Conservation (phyloP, 2,113 vertebrate genomes). For the Pelmatolapia mariae region DNA sequence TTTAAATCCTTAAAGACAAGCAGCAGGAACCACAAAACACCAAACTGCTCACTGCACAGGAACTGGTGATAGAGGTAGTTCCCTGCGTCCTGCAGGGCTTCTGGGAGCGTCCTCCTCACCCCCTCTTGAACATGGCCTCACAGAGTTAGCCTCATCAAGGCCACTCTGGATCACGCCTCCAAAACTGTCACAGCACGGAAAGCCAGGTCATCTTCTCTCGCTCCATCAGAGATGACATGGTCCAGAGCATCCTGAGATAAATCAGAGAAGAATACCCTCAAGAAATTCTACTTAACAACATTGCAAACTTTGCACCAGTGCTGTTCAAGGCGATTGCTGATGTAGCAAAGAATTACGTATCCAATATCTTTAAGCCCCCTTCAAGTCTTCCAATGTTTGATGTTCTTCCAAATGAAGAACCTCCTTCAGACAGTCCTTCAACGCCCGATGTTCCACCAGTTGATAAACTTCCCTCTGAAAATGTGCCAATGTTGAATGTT, state of each 20-base stretch:
- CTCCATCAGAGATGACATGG: not conserved
- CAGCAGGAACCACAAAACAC: not conserved
- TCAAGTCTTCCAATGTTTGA: not conserved
- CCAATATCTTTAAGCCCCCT: not conserved
- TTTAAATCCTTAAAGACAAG: not conserved
- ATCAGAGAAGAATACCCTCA: not conserved
- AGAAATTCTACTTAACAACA: not conserved
- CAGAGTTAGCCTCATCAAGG: not conserved
- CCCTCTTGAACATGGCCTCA: not conserved
- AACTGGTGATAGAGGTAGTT: not conserved
- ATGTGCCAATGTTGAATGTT: not conserved
- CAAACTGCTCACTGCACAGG: not conserved
- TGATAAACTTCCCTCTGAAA: not conserved
- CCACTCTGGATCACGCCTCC: not conserved
- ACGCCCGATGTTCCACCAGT: not conserved
- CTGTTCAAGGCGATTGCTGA: not conserved
- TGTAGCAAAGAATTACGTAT: not conserved
- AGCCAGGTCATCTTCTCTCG: not conserved
- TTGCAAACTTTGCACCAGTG: not conserved
- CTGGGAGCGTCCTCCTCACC: not conserved
- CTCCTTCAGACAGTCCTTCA: not conserved
- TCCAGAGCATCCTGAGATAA: not conserved
- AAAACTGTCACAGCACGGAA: not conserved
- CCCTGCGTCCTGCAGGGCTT: not conserved
- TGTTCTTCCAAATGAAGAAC: not conserved